Base-by-base conservation (phyloP, 2,113 vertebrate species). In the Dryoscopus gambensis region DNA sequence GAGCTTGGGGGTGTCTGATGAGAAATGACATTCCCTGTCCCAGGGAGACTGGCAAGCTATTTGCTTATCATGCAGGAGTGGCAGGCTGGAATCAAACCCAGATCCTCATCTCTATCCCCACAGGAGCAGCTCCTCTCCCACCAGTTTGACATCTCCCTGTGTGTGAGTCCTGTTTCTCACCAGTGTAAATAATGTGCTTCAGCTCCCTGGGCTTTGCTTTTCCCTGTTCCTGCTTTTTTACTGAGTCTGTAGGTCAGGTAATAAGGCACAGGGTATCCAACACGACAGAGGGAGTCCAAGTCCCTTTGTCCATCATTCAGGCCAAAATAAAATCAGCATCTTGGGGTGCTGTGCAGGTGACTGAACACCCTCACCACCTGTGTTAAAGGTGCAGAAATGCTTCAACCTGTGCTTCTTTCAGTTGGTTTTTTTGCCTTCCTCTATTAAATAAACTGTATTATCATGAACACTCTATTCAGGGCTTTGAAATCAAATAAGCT, bases 401-500 rank as follows among this genome's bases (percentile, higher is more conserved):
- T 89, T 70, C 82, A 64, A 33, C n/a, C 71, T 44, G 23, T 79
- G 44, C 14, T 56, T 67, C 67, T 69, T 44, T 52, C 47, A 76
- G 83, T 87, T 92, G 60, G 24, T 17, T 71, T 71, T 90, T 90
- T 96, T 77, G 6, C 73, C 67, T 80, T 63, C 25, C 40, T 71
- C 73, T 87, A 13, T 83, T 95, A 87, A 91, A 96, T 94, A 89
- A 92, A 65, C 67, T 50, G 11, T 35, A 33, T 95, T 95, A 79
- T 92, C 87, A 33, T 33, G 80, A 92, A 59, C 75, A 69, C 85
- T 93, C 85, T 42, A 56, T 83, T 93, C 65, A 95, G 89, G 53
- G 49, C 84, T 94, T 95, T 94, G 95, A 97, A 95, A 86, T 90
- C 83, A 94, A 97, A 96, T 95, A 39, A 95, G 70, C 55, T 86